These are phyloP conservation scores for Echinops telfairi DNA, from an alignment of 2,113 vertebrate species.

Conservation along the genomic window DNA sequence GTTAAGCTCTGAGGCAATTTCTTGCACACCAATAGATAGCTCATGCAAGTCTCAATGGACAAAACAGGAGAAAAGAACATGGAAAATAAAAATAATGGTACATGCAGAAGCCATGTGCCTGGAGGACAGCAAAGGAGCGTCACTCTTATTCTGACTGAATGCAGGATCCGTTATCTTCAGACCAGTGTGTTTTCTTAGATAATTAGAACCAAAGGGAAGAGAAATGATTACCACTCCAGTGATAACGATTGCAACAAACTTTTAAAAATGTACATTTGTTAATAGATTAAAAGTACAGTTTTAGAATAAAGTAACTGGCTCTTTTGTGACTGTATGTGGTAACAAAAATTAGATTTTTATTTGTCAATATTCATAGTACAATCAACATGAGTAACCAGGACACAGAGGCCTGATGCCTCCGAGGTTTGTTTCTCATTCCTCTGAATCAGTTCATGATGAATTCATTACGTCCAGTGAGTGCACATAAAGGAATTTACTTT, in stretches of 20 bases:
- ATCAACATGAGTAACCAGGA: too few species aligned
- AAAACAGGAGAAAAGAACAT: background rate
- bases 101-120: background rate
- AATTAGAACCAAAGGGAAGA: conserved; percentile 10
- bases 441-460: too few species aligned
- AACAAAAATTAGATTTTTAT: too few species aligned
- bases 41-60: background rate
- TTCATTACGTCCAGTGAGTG: too few species aligned
- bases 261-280: background rate
- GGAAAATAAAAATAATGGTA: conserved; percentile 25
- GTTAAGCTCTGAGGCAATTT: background rate
- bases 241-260: background rate
- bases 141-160: conserved; percentile 4
- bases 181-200: background rate
- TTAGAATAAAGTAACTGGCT: too few species aligned
- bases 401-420: too few species aligned
- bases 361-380: too few species aligned
- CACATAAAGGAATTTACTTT: too few species aligned
- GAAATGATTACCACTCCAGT: background rate
- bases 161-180: background rate
- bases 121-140: background rate
- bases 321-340: too few species aligned
- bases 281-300: too few species aligned
- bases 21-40: too few species aligned
- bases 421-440: too few species aligned